Conservation (phyloP, 2,888 invertebrate genomes). For the Paralinhomoeus sp. region DNA sequence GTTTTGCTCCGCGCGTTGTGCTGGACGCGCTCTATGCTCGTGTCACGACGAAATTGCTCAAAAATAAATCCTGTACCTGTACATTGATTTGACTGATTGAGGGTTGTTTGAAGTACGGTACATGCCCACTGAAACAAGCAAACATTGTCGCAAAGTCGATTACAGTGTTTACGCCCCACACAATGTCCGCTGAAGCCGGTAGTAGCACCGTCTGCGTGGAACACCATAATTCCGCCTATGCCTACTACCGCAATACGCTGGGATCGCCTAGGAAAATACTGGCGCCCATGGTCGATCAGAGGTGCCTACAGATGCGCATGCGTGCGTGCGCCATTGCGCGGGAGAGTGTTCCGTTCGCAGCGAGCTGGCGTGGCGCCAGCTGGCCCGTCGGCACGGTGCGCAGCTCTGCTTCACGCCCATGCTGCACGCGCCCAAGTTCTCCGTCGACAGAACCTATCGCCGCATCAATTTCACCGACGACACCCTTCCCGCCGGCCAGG, state of each 20-base stretch:
- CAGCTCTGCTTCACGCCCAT: slow-evolving; percentile 88
- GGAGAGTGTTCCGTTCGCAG: slow-evolving; percentile 5
- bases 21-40: too few relatives aligned
- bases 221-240: neutral
- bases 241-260: neutral
- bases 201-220: too few relatives aligned
- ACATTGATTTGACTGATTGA: too few relatives aligned
- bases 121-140: too few relatives aligned
- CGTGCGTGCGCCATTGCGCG: neutral
- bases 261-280: slow-evolving; percentile 6
- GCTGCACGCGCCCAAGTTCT: slow-evolving; percentile 76
- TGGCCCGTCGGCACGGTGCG: slow-evolving; percentile 66
- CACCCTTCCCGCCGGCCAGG: slow-evolving; percentile 41
- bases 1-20: too few relatives aligned
- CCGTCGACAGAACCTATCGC: slow-evolving; percentile 62
- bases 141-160: too few relatives aligned
- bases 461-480: slow-evolving; percentile 46
- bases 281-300: slow-evolving; percentile 24
- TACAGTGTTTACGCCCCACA: too few relatives aligned
- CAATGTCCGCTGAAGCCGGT: too few relatives aligned
- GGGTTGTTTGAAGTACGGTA: too few relatives aligned
- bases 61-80: too few relatives aligned
- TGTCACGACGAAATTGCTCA: too few relatives aligned
- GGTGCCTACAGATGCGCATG: slow-evolving; percentile 4
- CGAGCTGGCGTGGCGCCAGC: slow-evolving; percentile 32